A percentile compares a stretch with the other conserved stretches of the same genome.
Conservation (phyloP, 1,140 invertebrate species). For the Drosophila kohkoa region DNA sequence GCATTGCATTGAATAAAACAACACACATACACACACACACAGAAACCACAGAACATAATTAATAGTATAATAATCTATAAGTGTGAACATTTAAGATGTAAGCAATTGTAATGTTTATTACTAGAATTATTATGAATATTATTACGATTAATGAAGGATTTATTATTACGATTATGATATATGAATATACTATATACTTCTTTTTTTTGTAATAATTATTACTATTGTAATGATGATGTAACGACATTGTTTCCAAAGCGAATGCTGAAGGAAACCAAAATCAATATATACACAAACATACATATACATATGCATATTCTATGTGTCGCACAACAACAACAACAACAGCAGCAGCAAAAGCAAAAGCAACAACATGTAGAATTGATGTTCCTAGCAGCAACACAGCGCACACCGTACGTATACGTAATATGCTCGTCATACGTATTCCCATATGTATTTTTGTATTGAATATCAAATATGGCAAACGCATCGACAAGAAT, state of each 20-base stretch:
- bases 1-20: conserved; percentile 6
- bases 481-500: conserved; percentile 7
- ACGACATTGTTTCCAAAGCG: conserved; percentile 20
- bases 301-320: conserved; percentile 1
- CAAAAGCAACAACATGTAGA: conserved; percentile 33
- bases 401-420: conserved; percentile 37
- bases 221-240: conserved; percentile 46
- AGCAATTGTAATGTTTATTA: conserved; percentile 43
- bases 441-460: conserved; percentile 47
- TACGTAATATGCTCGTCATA: conserved; percentile 27
- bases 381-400: conserved; percentile 73
- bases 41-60: conserved; percentile 11
- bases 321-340: conserved; percentile 31
- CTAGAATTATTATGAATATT: conserved; percentile 43
- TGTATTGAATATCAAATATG: conserved; percentile 45
- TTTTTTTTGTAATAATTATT: conserved; percentile 41
- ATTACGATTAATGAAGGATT: conserved; percentile 25
- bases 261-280: neutral
- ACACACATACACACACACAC: neutral
- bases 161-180: conserved; percentile 18
- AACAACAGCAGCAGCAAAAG: conserved; percentile 20
- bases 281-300: conserved; percentile 1
- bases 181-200: conserved; percentile 25
- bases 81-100: conserved; percentile 41
- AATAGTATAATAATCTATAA: conserved; percentile 16